phyloP scores from a whole-genome alignment of 2,888 invertebrate genomes.

The Dendrolimus pini region DNA sequence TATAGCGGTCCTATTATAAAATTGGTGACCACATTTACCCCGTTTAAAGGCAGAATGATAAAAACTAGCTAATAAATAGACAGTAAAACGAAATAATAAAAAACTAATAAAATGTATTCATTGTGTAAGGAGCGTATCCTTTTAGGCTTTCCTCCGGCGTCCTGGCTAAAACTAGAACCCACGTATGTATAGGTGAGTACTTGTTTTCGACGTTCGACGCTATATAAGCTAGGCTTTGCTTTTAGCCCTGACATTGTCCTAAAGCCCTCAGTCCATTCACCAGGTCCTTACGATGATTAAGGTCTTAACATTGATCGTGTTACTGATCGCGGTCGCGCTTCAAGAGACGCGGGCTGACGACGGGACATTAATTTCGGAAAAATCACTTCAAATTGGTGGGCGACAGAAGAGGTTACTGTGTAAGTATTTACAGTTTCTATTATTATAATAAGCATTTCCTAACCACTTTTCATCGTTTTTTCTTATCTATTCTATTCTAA shows the following conservation, averaged over 20 bases:
- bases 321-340: constrained; percentile 16
- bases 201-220: constrained; percentile 50
- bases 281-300: constrained; percentile 39
- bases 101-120: constrained; percentile 13
- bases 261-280: constrained; percentile 29
- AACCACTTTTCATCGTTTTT: no score
- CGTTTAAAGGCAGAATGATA: neutral
- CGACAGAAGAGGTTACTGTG: constrained; percentile 51
- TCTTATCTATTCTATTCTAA: no score
- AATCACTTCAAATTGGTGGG: constrained; percentile 10
- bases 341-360: constrained; percentile 4
- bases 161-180: constrained; percentile 63
- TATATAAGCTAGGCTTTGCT: constrained; percentile 66
- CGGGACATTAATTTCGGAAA: constrained; percentile 2
- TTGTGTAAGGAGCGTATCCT: constrained; percentile 52
- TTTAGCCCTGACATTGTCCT: constrained; percentile 70
- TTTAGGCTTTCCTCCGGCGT: constrained; percentile 55
- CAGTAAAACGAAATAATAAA: constrained; percentile 6
- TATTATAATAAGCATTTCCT: constrained; percentile 5
- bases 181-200: constrained; percentile 49
- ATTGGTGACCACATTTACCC: neutral
- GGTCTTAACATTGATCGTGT: constrained; percentile 29
- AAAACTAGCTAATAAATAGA: neutral
- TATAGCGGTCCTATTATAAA: no score
- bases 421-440: constrained; percentile 28